Evolutionary conservation across 2,113 vertebrate genomes (phyloP).

Genomic region (Halichoerus grypus): DNA sequence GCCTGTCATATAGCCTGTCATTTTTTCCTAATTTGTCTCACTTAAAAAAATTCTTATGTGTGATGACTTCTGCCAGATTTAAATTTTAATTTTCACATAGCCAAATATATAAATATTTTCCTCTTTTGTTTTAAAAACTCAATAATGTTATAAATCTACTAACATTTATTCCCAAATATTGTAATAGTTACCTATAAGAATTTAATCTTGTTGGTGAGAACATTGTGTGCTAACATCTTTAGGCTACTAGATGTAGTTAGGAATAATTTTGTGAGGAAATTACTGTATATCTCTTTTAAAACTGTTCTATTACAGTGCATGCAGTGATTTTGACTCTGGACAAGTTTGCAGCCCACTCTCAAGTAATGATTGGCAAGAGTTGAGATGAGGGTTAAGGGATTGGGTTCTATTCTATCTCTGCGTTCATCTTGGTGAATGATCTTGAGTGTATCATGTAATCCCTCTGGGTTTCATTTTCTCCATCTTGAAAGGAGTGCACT

Average conservation of each 20-base stretch:
- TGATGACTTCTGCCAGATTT: neutral
- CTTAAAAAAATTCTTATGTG: conserved; percentile 18
- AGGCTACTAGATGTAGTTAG: neutral
- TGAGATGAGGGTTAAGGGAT: neutral
- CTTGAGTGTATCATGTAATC: neutral
- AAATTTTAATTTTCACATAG: conserved; percentile 26
- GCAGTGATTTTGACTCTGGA: neutral
- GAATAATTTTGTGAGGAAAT: conserved; percentile 43
- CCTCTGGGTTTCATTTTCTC: neutral
- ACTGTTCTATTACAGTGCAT: neutral
- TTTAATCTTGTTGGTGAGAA: neutral
- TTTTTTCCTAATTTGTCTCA: neutral
- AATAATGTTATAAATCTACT: neutral
- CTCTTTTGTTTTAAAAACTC: neutral
- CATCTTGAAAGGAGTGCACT: neutral
- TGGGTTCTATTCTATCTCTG: neutral
- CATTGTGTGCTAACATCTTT: neutral
- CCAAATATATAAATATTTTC: neutral
- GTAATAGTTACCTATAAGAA: conserved; percentile 12
- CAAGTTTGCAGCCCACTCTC: neutral
- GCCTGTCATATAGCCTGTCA: neutral
- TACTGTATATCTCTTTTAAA: neutral
- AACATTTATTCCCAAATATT: conserved; percentile 22
- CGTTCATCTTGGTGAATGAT: neutral
- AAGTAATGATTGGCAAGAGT: neutral